Percentiles rank a stretch among this genome's conserved stretches.
Evolutionary conservation across 2,888 invertebrate species (phyloP).

Genomic region (Bruchidius siliquastri): DNA sequence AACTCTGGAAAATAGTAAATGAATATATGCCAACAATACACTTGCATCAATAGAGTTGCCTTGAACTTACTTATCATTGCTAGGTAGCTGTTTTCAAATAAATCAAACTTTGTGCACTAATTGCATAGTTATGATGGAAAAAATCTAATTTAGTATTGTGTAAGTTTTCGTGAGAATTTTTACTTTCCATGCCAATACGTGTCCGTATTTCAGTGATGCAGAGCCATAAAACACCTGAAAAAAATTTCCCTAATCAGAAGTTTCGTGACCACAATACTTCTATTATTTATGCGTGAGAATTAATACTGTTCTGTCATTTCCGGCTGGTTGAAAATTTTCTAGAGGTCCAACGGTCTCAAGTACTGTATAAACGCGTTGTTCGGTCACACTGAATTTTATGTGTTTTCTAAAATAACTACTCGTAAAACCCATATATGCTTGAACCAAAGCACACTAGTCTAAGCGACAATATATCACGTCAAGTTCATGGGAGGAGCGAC

Average conservation of each 20-base stretch:
- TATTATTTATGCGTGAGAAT: not conserved
- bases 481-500: not conserved
- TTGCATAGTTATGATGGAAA: no score
- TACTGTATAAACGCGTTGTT: not conserved
- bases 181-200: no score
- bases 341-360: not conserved
- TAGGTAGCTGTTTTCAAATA: no score
- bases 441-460: not conserved
- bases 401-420: not conserved
- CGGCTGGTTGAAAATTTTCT: not conserved
- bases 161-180: no score
- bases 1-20: not conserved
- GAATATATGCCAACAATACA: no score
- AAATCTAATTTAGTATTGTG: no score
- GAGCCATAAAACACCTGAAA: no score
- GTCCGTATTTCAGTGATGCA: not conserved
- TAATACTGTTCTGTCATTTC: no score
- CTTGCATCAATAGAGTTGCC: not conserved
- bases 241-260: not conserved
- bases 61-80: no score
- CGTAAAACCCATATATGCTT: not conserved
- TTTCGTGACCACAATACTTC: not conserved
- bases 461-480: not conserved
- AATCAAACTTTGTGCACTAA: no score
- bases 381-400: not conserved